Conservation (phyloP, 1,140 invertebrate genomes). For the Drosophila cardini region DNA sequence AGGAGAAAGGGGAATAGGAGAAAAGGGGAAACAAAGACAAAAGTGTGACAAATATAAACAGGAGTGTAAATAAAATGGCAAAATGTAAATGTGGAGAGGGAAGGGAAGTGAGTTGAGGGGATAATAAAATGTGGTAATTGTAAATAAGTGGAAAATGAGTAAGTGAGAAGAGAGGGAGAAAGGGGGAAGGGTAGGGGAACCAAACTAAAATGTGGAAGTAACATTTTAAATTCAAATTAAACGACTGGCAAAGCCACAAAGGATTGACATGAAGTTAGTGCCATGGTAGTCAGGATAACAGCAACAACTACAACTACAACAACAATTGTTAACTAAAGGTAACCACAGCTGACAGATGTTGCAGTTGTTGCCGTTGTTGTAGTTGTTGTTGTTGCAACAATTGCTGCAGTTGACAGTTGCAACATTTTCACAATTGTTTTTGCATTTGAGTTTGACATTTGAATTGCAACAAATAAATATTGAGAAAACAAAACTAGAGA, state of each 20-base stretch:
- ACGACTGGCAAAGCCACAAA: conserved; percentile 80
- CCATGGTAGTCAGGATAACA: conserved; percentile 42
- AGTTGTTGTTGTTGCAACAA: conserved; percentile 39
- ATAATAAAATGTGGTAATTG: conserved; percentile 83
- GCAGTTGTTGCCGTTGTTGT: conserved; percentile 37
- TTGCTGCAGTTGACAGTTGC: conserved; percentile 42
- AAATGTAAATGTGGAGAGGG: conserved; percentile 49
- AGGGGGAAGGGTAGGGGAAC: conserved; percentile 7
- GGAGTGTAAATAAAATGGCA: conserved; percentile 78
- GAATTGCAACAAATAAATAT: conserved; percentile 48
- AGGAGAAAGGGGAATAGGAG: background rate
- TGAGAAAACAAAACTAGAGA: conserved; percentile 8
- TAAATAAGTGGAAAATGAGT: conserved; percentile 83
- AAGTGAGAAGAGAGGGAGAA: conserved; percentile 9
- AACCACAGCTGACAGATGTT: conserved; percentile 64
- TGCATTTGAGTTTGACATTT: conserved; percentile 74
- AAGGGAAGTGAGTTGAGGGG: conserved; percentile 15
- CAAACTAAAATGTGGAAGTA: conserved; percentile 73
- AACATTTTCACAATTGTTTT: conserved; percentile 48
- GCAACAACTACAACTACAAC: conserved; percentile 42
- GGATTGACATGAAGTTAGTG: conserved; percentile 82
- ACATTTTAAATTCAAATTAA: conserved; percentile 84
- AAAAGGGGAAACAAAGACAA: conserved; percentile 61
- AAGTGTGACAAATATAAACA: conserved; percentile 83
- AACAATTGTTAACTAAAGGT: conserved; percentile 49